Evolutionary conservation across 2,888 invertebrate species (phyloP).

Genomic region (Melipona bicolor): DNA sequence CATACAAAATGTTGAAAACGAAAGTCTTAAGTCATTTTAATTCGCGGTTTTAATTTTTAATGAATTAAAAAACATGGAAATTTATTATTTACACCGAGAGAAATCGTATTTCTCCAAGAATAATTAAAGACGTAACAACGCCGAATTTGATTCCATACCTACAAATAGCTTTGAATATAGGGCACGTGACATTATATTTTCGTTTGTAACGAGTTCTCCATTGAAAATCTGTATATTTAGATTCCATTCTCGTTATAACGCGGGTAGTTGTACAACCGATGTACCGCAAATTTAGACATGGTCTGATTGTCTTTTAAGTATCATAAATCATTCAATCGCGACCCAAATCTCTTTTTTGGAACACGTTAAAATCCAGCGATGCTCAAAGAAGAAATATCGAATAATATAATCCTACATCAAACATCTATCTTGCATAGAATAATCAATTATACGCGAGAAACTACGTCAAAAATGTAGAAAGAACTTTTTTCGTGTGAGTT

Average conservation of each 20-base stretch:
- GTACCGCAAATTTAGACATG: constrained; percentile 47
- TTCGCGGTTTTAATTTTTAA: too few species aligned
- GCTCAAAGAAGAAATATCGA: neutral
- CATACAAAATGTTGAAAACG: too few species aligned
- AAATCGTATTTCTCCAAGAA: neutral
- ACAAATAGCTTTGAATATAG: neutral
- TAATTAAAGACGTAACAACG: too few species aligned
- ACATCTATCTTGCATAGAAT: too few species aligned
- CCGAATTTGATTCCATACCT: neutral
- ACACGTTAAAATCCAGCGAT: neutral
- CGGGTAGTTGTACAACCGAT: constrained; percentile 38
- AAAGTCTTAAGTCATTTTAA: too few species aligned
- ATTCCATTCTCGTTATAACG: neutral
- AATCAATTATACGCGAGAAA: neutral
- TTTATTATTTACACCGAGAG: neutral
- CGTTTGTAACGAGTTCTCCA: neutral
- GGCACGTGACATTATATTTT: neutral
- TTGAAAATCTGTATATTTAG: neutral
- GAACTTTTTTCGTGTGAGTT: neutral
- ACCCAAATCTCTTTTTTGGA: constrained; percentile 46
- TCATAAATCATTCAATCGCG: constrained; percentile 49
- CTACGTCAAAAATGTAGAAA: neutral
- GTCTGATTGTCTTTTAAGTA: constrained; percentile 21
- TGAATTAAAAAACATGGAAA: neutral
- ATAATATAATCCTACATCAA: too few species aligned